Conservation (phyloP, 2,797 vertebrate species). For the Sandelia bainsii region DNA sequence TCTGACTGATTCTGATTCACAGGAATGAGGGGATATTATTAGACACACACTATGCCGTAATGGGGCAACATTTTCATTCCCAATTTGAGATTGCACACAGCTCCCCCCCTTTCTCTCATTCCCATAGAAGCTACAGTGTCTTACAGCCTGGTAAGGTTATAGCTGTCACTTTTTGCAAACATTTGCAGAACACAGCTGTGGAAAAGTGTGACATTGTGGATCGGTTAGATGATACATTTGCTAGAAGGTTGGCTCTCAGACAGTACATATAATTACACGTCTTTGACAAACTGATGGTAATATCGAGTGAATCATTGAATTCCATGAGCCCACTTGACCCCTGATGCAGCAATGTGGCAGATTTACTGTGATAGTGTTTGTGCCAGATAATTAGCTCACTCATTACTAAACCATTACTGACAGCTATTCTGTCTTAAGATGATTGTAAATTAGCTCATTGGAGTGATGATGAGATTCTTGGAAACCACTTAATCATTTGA, state of each 20-base stretch:
- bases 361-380: constrained; percentile 55
- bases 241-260: constrained; percentile 27
- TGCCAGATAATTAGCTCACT: constrained; percentile 58
- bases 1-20: constrained; percentile 69
- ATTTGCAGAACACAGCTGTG: constrained; percentile 59
- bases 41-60: constrained; percentile 66
- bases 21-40: constrained; percentile 75
- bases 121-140: constrained; percentile 35
- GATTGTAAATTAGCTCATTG: constrained; percentile 47
- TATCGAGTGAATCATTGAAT: constrained; percentile 27
- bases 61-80: constrained; percentile 66
- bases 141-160: constrained; percentile 23
- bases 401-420: constrained; percentile 56
- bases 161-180: constrained; percentile 52
- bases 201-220: constrained; percentile 28
- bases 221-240: constrained; percentile 17
- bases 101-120: constrained; percentile 38
- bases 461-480: constrained; percentile 50
- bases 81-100: constrained; percentile 49
- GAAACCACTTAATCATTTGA: constrained; percentile 46
- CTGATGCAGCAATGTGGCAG: constrained; percentile 51
- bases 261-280: constrained; percentile 33
- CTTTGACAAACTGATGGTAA: constrained; percentile 41
- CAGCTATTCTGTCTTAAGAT: constrained; percentile 46
- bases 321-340: constrained; percentile 56